Conservation (phyloP, 1,140 invertebrate genomes). For the Bilobella aurantiaca region DNA sequence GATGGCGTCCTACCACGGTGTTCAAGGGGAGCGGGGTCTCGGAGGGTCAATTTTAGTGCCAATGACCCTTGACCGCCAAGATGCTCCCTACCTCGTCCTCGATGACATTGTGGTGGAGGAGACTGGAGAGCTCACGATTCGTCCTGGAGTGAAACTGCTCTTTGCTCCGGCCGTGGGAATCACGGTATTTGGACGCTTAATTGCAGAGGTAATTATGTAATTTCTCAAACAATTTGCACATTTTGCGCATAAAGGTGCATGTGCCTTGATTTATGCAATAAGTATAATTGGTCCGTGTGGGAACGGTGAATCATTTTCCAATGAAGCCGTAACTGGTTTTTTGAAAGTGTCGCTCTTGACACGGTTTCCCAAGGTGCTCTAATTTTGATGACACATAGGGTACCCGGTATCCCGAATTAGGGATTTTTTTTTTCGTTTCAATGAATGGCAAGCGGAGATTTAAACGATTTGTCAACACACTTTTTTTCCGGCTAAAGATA, state of each 20-base stretch:
- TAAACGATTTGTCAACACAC: not conserved
- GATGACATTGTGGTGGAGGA: conserved; percentile 69
- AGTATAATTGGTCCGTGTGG: not conserved
- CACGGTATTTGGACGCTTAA: conserved; percentile 72
- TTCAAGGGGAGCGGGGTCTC: conserved; percentile 4
- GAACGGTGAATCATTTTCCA: no score
- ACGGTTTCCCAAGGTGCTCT: no score
- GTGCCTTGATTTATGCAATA: not conserved
- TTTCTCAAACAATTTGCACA: not conserved
- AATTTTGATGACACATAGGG: no score
- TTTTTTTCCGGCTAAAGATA: no score
- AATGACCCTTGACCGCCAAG: conserved; percentile 42
- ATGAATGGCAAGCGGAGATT: no score
- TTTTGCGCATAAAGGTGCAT: not conserved
- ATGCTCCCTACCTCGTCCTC: conserved; percentile 64
- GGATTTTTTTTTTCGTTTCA: no score
- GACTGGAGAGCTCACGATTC: conserved; percentile 62
- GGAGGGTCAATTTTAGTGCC: conserved; percentile 25
- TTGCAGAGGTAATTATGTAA: conserved; percentile 57
- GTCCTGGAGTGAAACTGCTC: conserved; percentile 70
- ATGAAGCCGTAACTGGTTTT: no score
- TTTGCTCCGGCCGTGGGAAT: conserved; percentile 83
- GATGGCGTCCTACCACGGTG: not conserved
- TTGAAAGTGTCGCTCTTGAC: no score
- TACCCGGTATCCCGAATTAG: no score